Conservation (phyloP, 1,140 invertebrate genomes). For the Plectrocnemia conspersa region DNA sequence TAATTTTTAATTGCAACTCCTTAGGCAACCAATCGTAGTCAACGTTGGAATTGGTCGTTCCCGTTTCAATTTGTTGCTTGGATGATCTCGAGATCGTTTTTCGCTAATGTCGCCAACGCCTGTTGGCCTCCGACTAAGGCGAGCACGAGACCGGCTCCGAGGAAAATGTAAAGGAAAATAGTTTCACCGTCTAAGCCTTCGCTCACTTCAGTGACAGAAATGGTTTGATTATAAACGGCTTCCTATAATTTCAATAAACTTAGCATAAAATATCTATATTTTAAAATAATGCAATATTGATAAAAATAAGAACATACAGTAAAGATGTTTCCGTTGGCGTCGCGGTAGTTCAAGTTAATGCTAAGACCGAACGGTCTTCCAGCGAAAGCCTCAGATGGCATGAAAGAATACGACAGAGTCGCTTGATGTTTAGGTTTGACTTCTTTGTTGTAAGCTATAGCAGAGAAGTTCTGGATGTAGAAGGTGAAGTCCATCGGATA, state of each 20-base stretch:
- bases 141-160: conserved; percentile 83
- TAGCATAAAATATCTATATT: conserved; percentile 34
- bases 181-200: conserved; percentile 98
- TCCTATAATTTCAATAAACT: conserved; percentile 67
- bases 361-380: conserved; percentile 93
- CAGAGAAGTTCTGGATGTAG: conserved; percentile 97
- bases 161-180: conserved; percentile 94
- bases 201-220: conserved; percentile 93
- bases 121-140: conserved; percentile 88
- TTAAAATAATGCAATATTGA: conserved; percentile 1
- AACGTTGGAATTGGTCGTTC: conserved; percentile 84
- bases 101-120: conserved; percentile 73
- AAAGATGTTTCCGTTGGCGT: conserved; percentile 60
- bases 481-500: conserved; percentile 98
- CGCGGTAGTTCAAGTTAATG: conserved; percentile 90
- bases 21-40: conserved; percentile 98
- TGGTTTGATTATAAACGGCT: conserved; percentile 98
- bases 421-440: conserved; percentile 90
- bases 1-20: conserved; percentile 76
- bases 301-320: conserved; percentile 51
- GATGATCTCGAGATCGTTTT: conserved; percentile 51
- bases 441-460: conserved; percentile 80
- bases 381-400: conserved; percentile 91
- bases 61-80: conserved; percentile 65
- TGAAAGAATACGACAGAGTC: conserved; percentile 91